These are phyloP conservation scores for Ptilodon capucinus DNA, from an alignment of 2,888 invertebrate genomes.

Conservation along the genomic window DNA sequence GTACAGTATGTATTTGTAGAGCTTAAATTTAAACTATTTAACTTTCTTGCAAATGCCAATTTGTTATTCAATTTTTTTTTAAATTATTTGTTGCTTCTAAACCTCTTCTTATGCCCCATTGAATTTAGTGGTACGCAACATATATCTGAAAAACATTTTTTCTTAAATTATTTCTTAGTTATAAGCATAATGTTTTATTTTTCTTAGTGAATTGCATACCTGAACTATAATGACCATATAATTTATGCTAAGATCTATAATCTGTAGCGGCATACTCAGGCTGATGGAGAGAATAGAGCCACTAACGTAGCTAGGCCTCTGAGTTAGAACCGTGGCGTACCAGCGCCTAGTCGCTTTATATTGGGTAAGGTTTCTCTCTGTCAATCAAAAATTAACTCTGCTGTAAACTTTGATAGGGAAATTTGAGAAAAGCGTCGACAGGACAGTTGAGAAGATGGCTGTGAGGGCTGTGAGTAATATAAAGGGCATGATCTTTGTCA, in stretches of 20 bases:
- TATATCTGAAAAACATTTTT: background rate
- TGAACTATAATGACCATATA: slow-evolving; percentile 64
- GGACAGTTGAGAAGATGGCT: no score
- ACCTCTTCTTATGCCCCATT: no score
- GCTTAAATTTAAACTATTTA: no score
- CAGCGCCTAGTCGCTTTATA: slow-evolving; percentile 39
- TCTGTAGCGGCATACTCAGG: slow-evolving; percentile 44
- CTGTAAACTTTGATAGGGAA: background rate
- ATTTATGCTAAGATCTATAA: slow-evolving; percentile 58
- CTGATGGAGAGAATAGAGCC: slow-evolving; percentile 43
- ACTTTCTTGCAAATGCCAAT: no score
- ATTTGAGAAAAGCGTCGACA: no score
- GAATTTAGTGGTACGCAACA: background rate
- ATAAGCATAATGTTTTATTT: background rate
- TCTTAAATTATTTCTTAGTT: background rate
- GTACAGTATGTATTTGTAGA: no score
- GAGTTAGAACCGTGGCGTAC: slow-evolving; percentile 33
- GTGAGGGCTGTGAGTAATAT: no score
- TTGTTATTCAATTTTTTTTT: no score
- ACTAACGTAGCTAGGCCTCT: slow-evolving; percentile 48
- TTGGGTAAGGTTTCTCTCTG: slow-evolving; percentile 34
- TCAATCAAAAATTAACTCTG: background rate
- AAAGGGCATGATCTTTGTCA: no score
- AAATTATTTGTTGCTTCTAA: no score
- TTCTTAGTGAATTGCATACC: slow-evolving; percentile 32